A percentile compares a stretch with the other conserved stretches of the same genome.
phyloP scores from a whole-genome alignment of 2,888 invertebrate species.

The Antheraea assamensis region DNA sequence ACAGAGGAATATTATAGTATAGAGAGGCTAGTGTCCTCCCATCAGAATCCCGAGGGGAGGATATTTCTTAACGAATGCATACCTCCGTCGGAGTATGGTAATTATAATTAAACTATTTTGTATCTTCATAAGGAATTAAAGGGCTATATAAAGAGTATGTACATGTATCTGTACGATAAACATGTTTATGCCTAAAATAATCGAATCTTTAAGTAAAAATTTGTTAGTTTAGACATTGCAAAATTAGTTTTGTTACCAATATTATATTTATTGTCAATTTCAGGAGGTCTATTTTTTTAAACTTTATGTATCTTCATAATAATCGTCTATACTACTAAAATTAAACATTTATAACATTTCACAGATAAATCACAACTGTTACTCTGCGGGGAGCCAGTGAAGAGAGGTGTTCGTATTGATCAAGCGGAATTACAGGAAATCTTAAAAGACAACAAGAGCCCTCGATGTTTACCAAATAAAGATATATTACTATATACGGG shows the following conservation, averaged over 20 bases:
- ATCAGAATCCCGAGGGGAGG: slow-evolving; percentile 82
- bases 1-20: slow-evolving; percentile 85
- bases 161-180: too few species aligned
- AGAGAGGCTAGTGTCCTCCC: slow-evolving; percentile 83
- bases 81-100: slow-evolving; percentile 94
- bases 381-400: slow-evolving; percentile 84
- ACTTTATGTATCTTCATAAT: not conserved
- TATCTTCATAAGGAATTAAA: not conserved
- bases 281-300: not conserved
- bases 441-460: slow-evolving; percentile 81
- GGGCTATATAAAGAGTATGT: too few species aligned
- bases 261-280: too few species aligned
- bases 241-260: too few species aligned
- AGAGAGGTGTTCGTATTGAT: slow-evolving; percentile 81
- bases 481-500: slow-evolving; percentile 87
- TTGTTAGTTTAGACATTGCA: too few species aligned
- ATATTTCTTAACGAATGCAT: slow-evolving; percentile 88
- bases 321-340: not conserved
- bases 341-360: not conserved
- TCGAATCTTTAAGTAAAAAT: too few species aligned
- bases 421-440: slow-evolving; percentile 74
- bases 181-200: too few species aligned
- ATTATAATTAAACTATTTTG: slow-evolving; percentile 23
- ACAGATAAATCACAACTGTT: slow-evolving; percentile 87
- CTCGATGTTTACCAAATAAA: slow-evolving; percentile 86